phyloP scores from a whole-genome alignment of 2,797 vertebrate genomes.

The Sebastes steindachneri region DNA sequence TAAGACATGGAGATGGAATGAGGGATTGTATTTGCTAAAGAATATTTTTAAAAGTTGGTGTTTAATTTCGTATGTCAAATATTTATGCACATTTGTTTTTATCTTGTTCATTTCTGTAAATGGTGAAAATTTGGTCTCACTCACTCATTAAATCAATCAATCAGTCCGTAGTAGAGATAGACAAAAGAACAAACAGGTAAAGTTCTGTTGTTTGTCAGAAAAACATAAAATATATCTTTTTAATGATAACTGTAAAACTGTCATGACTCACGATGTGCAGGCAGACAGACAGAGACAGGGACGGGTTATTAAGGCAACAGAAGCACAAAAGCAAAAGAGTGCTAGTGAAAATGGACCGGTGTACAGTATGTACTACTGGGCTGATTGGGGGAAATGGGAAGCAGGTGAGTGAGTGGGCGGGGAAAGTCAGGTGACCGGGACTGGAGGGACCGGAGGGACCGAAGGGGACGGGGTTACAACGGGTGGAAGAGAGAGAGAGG shows the following conservation, averaged over 20 bases:
- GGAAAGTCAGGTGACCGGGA: not conserved
- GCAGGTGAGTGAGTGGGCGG: not conserved
- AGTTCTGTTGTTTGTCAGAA: too few relatives aligned
- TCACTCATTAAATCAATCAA: too few relatives aligned
- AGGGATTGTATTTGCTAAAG: not conserved
- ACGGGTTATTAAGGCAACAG: not conserved
- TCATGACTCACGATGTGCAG: too few relatives aligned
- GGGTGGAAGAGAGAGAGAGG: not conserved
- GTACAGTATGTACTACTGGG: not conserved
- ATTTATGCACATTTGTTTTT: not conserved
- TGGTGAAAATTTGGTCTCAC: too few relatives aligned
- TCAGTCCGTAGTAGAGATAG: too few relatives aligned
- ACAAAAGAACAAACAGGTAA: too few relatives aligned
- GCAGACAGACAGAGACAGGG: not conserved
- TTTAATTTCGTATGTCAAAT: not conserved
- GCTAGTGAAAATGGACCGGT: fast-evolving
- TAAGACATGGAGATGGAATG: not conserved
- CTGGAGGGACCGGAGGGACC: not conserved
- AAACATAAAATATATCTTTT: too few relatives aligned
- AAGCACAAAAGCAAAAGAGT: too few relatives aligned
- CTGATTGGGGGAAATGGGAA: not conserved
- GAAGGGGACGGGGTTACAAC: not conserved
- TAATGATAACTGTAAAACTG: too few relatives aligned
- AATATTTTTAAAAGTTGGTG: not conserved
- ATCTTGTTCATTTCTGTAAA: not conserved